These are phyloP conservation scores for Xestia c-nigrum DNA, from an alignment of 2,888 invertebrate genomes.

Conservation along the genomic window DNA sequence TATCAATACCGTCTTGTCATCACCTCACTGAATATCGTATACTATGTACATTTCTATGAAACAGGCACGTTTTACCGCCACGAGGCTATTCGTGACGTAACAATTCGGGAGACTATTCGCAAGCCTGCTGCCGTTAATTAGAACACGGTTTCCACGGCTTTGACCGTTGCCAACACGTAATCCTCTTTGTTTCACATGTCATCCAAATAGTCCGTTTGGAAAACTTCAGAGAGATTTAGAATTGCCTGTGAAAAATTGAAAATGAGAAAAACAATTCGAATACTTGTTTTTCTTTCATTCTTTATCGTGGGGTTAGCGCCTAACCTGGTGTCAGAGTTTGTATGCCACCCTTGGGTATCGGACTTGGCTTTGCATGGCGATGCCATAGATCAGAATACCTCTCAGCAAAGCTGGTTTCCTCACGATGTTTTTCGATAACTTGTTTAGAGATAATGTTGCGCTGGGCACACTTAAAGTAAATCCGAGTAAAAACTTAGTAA, in stretches of 20 bases:
- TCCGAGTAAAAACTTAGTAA: background rate
- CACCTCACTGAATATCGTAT: background rate
- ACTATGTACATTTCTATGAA: background rate
- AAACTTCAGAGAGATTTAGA: background rate
- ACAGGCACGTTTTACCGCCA: constrained; percentile 33
- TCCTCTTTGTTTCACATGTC: constrained; percentile 30
- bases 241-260: background rate
- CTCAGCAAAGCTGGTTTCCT: no score
- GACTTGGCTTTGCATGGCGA: no score
- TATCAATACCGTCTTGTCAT: constrained; percentile 1
- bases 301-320: no score
- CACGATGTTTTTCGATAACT: no score
- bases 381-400: no score
- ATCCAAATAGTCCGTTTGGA: background rate
- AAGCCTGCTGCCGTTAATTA: constrained; percentile 50
- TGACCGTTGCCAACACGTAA: constrained; percentile 35
- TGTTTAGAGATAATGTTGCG: background rate
- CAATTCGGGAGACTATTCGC: constrained; percentile 21
- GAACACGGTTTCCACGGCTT: constrained; percentile 25
- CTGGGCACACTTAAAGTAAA: background rate
- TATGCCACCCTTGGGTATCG: no score
- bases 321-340: no score
- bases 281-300: background rate
- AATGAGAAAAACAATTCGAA: constrained; percentile 1
- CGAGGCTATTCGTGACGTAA: constrained; percentile 45